Percentiles rank a stretch among this genome's conserved stretches.
These are phyloP conservation scores for Apolygus lucorum DNA, from an alignment of 1,140 invertebrate species.

Conservation along the genomic window DNA sequence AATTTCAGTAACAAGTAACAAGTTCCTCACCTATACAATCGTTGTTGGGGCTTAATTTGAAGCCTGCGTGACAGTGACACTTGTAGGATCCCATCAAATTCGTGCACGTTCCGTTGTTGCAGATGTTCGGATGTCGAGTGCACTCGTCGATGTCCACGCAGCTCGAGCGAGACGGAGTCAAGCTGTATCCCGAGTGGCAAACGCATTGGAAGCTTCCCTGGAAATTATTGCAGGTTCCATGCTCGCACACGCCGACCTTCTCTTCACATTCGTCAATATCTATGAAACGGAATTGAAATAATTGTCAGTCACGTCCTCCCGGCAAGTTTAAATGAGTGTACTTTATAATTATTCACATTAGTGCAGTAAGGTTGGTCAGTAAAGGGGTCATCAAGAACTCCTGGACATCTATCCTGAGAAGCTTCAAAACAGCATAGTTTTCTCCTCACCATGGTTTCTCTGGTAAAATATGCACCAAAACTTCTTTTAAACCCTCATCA, in stretches of 20 bases:
- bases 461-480: too few relatives aligned
- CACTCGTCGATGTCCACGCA: slow-evolving; percentile 76
- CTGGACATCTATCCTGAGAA: too few relatives aligned
- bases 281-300: slow-evolving; percentile 30
- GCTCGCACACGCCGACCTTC: slow-evolving; percentile 54
- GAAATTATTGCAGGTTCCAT: slow-evolving; percentile 60
- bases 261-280: slow-evolving; percentile 68
- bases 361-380: too few relatives aligned
- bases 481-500: too few relatives aligned
- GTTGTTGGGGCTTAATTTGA: slow-evolving; percentile 72
- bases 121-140: slow-evolving; percentile 55
- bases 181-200: slow-evolving; percentile 48
- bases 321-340: too few relatives aligned
- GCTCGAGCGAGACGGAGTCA: slow-evolving; percentile 48
- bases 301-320: background rate
- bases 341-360: too few relatives aligned
- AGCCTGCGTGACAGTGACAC: slow-evolving; percentile 71
- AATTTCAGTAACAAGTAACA: background rate
- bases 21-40: slow-evolving; percentile 66
- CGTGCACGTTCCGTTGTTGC: slow-evolving; percentile 74
- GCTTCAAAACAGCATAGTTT: too few relatives aligned
- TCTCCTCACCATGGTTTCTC: too few relatives aligned
- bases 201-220: slow-evolving; percentile 63
- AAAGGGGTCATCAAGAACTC: too few relatives aligned
- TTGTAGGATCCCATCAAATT: slow-evolving; percentile 66